A percentile compares a stretch with the other conserved stretches of the same genome.
Conservation (phyloP, 2,797 vertebrate genomes). For the Orientallactaga sibirica region DNA sequence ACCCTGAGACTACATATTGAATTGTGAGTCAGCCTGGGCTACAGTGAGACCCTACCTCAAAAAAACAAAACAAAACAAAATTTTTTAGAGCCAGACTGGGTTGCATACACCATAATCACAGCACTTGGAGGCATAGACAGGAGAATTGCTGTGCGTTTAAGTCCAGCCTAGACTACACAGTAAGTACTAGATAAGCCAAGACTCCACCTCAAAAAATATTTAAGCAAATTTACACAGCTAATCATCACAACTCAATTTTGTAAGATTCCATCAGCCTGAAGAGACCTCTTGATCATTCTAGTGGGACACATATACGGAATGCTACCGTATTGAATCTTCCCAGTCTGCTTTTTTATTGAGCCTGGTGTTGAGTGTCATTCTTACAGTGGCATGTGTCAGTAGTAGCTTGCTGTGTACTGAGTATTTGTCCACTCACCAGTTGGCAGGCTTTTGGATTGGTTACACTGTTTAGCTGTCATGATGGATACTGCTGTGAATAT, state of each 20-base stretch:
- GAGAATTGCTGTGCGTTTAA: no score
- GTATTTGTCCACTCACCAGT: background rate
- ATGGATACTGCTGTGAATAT: slow-evolving; percentile 13
- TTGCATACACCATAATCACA: background rate
- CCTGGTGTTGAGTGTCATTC: background rate
- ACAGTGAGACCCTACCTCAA: background rate
- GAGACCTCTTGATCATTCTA: background rate
- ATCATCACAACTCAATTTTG: no score
- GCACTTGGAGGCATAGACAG: background rate
- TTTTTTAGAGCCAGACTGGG: no score
- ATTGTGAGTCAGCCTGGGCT: no score
- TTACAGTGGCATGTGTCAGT: background rate
- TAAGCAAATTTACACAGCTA: no score
- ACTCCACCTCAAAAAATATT: no score
- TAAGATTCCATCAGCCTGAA: no score
- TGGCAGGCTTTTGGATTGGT: background rate
- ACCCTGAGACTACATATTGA: background rate
- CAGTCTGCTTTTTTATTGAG: background rate
- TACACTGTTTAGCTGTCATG: background rate
- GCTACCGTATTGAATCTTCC: background rate
- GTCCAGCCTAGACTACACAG: no score
- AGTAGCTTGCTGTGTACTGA: background rate
- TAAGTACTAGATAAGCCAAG: no score
- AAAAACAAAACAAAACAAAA: background rate
- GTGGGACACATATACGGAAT: background rate